Conservation (phyloP, 1,140 invertebrate species). For the Sinella curviseta region DNA sequence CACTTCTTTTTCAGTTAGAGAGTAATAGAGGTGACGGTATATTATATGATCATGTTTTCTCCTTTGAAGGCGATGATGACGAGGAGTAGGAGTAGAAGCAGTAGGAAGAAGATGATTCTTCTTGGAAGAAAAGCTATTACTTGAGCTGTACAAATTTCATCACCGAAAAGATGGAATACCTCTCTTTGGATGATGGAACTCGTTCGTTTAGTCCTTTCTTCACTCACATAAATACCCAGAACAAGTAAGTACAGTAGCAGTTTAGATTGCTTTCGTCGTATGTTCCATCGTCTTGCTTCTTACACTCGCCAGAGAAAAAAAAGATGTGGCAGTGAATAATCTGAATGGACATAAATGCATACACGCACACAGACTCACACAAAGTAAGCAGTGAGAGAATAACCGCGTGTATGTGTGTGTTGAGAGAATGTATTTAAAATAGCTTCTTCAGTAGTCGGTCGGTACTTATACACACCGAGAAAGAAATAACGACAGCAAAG, state of each 20-base stretch:
- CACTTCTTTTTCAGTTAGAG: too few relatives aligned
- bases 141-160: background rate
- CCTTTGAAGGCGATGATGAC: background rate
- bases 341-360: background rate
- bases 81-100: too few relatives aligned
- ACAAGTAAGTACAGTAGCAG: background rate
- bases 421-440: conserved; percentile 11
- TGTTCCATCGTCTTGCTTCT: background rate
- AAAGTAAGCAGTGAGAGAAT: conserved; percentile 1
- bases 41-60: too few relatives aligned
- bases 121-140: background rate
- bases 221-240: background rate
- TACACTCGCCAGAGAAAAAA: background rate
- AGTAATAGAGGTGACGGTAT: too few relatives aligned
- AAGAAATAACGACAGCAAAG: background rate
- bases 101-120: background rate
- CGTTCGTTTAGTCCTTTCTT: background rate
- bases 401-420: background rate
- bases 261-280: background rate
- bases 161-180: conserved; percentile 4
- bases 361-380: too few relatives aligned
- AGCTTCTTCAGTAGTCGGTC: too few relatives aligned
- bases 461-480: too few relatives aligned
- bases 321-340: background rate
- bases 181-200: background rate